Evolutionary conservation across 2,113 vertebrate species (phyloP), one percentile per base, ranked within the genome.

Genomic region (Neolamprologus kungweensis): DNA sequence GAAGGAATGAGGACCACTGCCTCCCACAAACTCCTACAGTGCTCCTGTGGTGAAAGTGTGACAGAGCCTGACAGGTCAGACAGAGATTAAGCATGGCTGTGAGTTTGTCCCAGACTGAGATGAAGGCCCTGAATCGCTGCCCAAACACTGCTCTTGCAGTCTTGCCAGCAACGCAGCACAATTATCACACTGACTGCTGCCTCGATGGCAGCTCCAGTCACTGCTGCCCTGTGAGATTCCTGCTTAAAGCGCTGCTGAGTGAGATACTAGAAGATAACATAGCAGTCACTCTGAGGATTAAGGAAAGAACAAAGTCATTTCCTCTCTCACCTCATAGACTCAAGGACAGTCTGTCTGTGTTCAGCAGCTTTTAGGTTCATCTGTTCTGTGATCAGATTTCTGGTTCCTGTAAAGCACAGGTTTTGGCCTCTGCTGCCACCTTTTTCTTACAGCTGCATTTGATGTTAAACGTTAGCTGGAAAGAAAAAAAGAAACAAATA

Each of bases 31-130:
- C 80, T 65, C 57, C 58, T 84, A 58, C 28, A 45, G 81, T 81
- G 21, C 51, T 87, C 54, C 80, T 85, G 71, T 53, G 31, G 31
- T 40, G 33, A 68, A 26, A 80, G 60, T 84, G 78, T 79, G 58
- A 86, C 81, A 58, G 31, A 85, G 54, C 17, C 9, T 87, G 80
- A 87, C 82, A 80, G 68, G 75, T 81, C 60, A 80, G 84, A 86
- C 57, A 47, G 54, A 45, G 19, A n/a, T 93, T 96, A 92, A 98
- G 97, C 87, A 97, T 98, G 82, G 97, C 98, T 0, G 97, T 97
- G 83, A 99, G 97, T 96, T 98, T 98, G 92, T 98, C 97, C 98
- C 97, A 98, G 96, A 98, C 98, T 1, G 97, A 98, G 17, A 98
- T 93, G 80, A 98, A 98, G 84, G 97, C 96, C 21, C 96, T 96